Evolutionary conservation across 2,113 vertebrate genomes (phyloP), one percentile per base, ranked within the genome.

Genomic region (Mastomys natalensis): DNA sequence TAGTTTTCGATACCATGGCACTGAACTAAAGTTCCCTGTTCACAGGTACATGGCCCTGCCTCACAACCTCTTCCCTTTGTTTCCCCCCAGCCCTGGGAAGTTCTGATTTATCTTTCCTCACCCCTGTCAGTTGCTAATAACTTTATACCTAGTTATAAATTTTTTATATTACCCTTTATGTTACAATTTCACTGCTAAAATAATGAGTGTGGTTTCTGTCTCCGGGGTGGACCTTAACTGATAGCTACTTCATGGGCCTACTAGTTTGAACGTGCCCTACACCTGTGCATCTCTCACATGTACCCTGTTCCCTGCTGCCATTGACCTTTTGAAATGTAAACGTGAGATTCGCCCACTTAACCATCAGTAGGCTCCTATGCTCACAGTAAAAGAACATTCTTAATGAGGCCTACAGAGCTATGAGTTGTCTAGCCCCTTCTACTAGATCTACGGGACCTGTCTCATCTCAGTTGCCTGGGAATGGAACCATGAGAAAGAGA

Each of bases 241-340:
- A n/a, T 73, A 26, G 34, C 7, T 84, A 3, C 21, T 68, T 48
- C 24, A 5, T 17, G 78, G 86, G 73, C n/a, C 68, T 45, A 72
- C 58, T 40, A 45, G 60, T 51, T 53, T 1, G 29, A 60, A 29
- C 22, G 1, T 24, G 66, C n/a, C 37, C 91, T 55, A 37, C 19
- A 13, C 45, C 66, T 26, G 26, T 24, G 51, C 58, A 66, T 81
- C 70, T 92, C 45, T 86, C 8, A 4, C 29, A 26, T 1, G 0
- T 11, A n/a, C 34, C 77, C 70, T 78, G 48, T 93, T 89, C 96
- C 37, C 88, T 92, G 77, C 62, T 55, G 66, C 62, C 74, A 76
- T 16, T 84, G 90, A 95, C 78, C 64, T 90, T 95, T 76, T 80
- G 64, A 90, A 95, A 58, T 51, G 78, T 78, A 92, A 95, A 76